Conservation (phyloP, 2,797 vertebrate genomes). For the Myotis planiceps region DNA sequence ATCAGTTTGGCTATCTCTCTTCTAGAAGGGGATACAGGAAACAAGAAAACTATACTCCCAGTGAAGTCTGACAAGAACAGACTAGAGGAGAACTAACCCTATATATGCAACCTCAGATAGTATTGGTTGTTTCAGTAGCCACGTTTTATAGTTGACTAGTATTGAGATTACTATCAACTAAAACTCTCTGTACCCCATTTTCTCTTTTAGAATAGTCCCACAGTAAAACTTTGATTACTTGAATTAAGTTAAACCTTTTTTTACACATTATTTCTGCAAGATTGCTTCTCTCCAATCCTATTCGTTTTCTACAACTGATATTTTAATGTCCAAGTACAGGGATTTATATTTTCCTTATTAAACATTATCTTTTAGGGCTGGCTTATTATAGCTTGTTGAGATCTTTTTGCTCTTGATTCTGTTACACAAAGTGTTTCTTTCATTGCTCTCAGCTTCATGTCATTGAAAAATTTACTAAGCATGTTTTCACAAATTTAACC, state of each 20-base stretch:
- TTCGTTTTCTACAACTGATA: not conserved
- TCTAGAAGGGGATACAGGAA: not conserved
- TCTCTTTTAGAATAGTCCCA: not conserved
- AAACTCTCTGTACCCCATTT: not conserved
- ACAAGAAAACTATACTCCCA: not conserved
- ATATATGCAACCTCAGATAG: not conserved
- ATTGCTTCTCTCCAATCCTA: not conserved
- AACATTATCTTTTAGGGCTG: not conserved
- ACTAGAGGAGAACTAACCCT: not conserved
- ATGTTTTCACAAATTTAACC: constrained; percentile 18
- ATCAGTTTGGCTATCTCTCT: not conserved
- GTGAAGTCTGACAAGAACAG: not conserved
- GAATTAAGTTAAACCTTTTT: not conserved
- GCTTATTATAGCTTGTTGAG: not conserved
- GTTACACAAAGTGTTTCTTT: not conserved
- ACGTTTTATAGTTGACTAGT: not conserved
- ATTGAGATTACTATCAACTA: not conserved
- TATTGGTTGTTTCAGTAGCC: not conserved
- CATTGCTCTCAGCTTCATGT: not conserved
- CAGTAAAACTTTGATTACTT: not conserved
- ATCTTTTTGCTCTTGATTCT: not conserved
- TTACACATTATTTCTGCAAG: not conserved
- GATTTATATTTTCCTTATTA: not conserved
- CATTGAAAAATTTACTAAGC: not conserved
- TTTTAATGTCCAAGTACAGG: not conserved